A percentile compares a stretch with the other conserved stretches of the same genome.
phyloP scores from a whole-genome alignment of 2,888 invertebrate genomes.

The Meganola albula region DNA sequence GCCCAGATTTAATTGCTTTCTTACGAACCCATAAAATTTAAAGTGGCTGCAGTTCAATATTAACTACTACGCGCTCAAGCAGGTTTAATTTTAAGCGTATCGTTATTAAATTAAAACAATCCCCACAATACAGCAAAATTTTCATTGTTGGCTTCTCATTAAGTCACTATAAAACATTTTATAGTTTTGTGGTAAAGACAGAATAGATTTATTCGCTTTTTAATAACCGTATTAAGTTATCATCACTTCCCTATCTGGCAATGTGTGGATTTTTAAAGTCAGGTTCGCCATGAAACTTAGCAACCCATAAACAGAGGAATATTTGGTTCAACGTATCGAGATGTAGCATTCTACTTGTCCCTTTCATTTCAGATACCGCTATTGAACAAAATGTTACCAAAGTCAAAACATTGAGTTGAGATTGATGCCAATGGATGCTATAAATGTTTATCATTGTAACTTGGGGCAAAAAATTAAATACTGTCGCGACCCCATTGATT shows the following conservation, averaged over 20 bases:
- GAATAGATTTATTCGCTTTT: no score
- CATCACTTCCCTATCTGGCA: no score
- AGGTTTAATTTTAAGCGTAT: constrained; percentile 54
- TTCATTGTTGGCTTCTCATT: constrained; percentile 19
- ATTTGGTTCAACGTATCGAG: no score
- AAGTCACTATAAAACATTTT: no score
- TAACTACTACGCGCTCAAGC: constrained; percentile 46
- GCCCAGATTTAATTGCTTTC: constrained; percentile 70
- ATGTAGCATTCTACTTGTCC: no score
- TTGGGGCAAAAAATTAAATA: constrained; percentile 47
- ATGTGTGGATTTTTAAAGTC: no score
- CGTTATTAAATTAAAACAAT: constrained; percentile 53
- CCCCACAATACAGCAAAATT: constrained; percentile 29
- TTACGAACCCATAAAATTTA: constrained; percentile 66
- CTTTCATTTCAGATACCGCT: no score
- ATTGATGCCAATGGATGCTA: constrained; percentile 40
- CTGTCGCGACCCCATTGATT: constrained; percentile 62
- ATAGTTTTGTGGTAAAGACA: no score
- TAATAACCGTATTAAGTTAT: no score
- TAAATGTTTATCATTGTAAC: constrained; percentile 40
- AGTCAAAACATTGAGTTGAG: constrained; percentile 17
- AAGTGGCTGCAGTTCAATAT: constrained; percentile 62
- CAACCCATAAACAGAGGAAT: no score
- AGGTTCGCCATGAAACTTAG: no score
- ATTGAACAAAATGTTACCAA: no score